Evolutionary conservation across 2,113 vertebrate genomes (phyloP), one percentile per base, ranked within the genome.

Genomic region (Oreochromis niloticus): DNA sequence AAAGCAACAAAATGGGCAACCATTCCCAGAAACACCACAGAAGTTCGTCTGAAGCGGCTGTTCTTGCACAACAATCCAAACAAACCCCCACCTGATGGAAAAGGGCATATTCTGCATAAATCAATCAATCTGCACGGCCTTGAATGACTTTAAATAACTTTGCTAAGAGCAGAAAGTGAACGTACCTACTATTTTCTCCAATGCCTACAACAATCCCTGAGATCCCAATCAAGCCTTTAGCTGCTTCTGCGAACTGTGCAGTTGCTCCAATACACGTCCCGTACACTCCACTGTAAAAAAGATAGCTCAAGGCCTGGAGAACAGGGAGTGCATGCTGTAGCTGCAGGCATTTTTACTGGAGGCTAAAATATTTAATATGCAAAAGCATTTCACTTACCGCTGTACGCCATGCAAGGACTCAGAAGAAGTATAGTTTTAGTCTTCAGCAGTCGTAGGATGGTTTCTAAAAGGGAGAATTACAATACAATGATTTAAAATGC

Each of bases 201-300:
- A 98, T 88, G 85, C 99, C 98, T 30, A 98, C 96, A 93, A 98
- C 96, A 80, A 99, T 99, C 79, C 99, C 99, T 87, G 98, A 99
- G 56, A 99, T 98, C 78, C 98, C 98, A 87, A 99, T 98, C 41
- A 99, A 95, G 89, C 98, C 97, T 95, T 98, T 99, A 61, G 97
- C 97, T 82, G 97, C 96, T 2, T 63, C 89, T 81, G 97, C 98
- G 92, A 99, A 99, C 5, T 96, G 94, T 10, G 97, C 93, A 4
- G 98, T 97, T 3, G 98, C 97, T 13, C 98, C 98, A 6, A 99
- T 97, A 57, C 98, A 99, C 0, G 98, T 99, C 54, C 99, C 99
- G 30, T 98, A 99, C 1, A 99, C 97, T 17, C 98, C 98, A 84
- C 98, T 98, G 94, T 99, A 99, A 96, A 99, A 99, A 99, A 0